Percentiles rank a stretch among this genome's conserved stretches.
Conservation (phyloP, 37 sponge, comb jelly and placozoan species). For the Aphrocallistes beatrix region DNA sequence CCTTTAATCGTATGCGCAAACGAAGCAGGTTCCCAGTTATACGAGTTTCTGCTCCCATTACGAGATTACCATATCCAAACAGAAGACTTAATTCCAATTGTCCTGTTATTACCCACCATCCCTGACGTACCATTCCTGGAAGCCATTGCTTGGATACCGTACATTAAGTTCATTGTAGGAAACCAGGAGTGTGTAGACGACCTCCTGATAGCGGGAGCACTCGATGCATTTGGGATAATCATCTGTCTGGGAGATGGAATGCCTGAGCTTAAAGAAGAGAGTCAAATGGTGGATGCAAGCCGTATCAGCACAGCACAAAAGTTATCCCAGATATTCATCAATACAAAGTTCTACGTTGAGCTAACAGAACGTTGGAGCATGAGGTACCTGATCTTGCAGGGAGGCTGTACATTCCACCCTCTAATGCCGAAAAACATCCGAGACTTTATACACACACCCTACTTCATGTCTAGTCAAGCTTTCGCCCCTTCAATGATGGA, state of each 20-base stretch:
- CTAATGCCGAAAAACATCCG: slow-evolving; percentile 1
- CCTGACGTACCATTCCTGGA: slow-evolving; percentile 35
- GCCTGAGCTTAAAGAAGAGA: neutral
- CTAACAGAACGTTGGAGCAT: neutral
- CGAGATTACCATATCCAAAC: slow-evolving; percentile 44
- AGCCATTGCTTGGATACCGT: slow-evolving; percentile 40
- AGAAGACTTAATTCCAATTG: slow-evolving; percentile 34
- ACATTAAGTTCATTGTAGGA: slow-evolving; percentile 46
- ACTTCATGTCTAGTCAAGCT: slow-evolving; percentile 41
- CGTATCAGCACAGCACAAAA: neutral
- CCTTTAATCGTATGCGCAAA: slow-evolving; percentile 36
- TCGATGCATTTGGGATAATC: neutral
- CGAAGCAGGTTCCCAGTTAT: slow-evolving; percentile 26
- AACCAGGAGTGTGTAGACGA: neutral
- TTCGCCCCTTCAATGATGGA: slow-evolving; percentile 68
- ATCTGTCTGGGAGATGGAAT: slow-evolving; percentile 1
- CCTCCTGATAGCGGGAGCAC: slow-evolving; percentile 4
- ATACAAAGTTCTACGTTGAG: slow-evolving; percentile 8
- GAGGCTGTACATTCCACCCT: neutral
- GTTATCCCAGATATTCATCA: neutral
- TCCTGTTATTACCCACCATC: slow-evolving; percentile 36
- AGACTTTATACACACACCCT: slow-evolving; percentile 29
- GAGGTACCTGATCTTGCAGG: neutral
- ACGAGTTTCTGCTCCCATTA: slow-evolving; percentile 50
- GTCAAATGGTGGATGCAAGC: neutral